Evolutionary conservation across 1,140 invertebrate genomes (phyloP).

Genomic region (Calephelis nemesis): DNA sequence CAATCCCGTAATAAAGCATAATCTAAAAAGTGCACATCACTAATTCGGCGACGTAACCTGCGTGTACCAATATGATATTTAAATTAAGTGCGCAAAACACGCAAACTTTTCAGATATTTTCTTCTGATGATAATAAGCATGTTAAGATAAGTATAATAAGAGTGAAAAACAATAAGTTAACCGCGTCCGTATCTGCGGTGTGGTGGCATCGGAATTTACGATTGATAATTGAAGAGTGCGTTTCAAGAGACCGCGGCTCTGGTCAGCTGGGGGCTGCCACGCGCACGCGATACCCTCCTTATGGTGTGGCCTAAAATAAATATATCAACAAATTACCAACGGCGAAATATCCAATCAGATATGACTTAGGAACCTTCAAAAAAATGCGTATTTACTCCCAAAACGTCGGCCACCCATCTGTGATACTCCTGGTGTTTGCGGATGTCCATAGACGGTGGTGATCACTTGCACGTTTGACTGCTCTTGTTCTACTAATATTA

Average conservation of each 20-base stretch:
- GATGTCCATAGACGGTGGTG: too few relatives aligned
- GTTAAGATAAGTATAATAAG: constrained; percentile 37
- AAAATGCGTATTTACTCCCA: too few relatives aligned
- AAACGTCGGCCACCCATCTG: too few relatives aligned
- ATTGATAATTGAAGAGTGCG: constrained; percentile 72
- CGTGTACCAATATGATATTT: neutral
- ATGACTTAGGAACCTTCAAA: too few relatives aligned
- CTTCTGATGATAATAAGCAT: constrained; percentile 35
- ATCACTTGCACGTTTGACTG: too few relatives aligned
- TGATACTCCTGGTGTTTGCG: too few relatives aligned
- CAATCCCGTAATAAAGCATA: too few relatives aligned
- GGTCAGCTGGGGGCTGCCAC: constrained; percentile 41
- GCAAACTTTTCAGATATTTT: constrained; percentile 25
- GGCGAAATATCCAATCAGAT: too few relatives aligned
- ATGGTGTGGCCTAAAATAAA: constrained; percentile 32
- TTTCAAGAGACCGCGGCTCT: constrained; percentile 52
- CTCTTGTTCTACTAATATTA: too few relatives aligned
- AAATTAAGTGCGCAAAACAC: constrained; percentile 19
- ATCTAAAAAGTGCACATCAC: neutral
- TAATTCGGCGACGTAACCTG: neutral
- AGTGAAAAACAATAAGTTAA: constrained; percentile 39
- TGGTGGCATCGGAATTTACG: constrained; percentile 67
- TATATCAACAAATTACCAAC: too few relatives aligned
- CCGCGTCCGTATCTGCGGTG: constrained; percentile 48
- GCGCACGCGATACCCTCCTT: constrained; percentile 51